A percentile compares a stretch with the other conserved stretches of the same genome.
Evolutionary conservation across 2,888 invertebrate genomes (phyloP).

Genomic region (Cryptosula pallasiana): DNA sequence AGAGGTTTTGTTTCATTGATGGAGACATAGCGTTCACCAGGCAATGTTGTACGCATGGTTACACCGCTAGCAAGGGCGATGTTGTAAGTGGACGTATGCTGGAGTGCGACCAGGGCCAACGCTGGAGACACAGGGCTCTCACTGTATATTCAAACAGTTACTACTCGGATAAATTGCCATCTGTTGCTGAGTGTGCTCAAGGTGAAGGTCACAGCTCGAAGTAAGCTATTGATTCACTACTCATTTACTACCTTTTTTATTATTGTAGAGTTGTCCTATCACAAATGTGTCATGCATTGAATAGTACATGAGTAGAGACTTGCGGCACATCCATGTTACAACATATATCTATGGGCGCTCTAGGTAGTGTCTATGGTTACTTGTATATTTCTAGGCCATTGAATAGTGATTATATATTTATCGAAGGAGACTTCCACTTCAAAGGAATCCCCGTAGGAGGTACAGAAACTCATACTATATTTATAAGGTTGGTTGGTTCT

Average conservation of each 20-base stretch:
- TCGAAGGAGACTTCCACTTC: not conserved
- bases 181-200: too few relatives aligned
- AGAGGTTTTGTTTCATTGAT: conserved; percentile 10
- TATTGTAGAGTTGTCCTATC: too few relatives aligned
- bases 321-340: too few relatives aligned
- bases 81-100: not conserved
- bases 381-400: too few relatives aligned
- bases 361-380: too few relatives aligned
- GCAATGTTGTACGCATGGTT: not conserved
- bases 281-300: too few relatives aligned
- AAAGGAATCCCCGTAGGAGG: not conserved
- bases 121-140: conserved; percentile 17
- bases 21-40: conserved; percentile 14
- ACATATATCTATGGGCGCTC: too few relatives aligned
- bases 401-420: not conserved
- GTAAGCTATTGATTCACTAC: too few relatives aligned
- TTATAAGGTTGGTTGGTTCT: not conserved
- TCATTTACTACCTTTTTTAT: too few relatives aligned
- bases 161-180: not conserved
- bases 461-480: not conserved
- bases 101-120: conserved; percentile 12
- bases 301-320: too few relatives aligned
- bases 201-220: too few relatives aligned
- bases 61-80: not conserved
- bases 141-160: not conserved